phyloP scores from a whole-genome alignment of 2,113 vertebrate genomes.

The Vicugna pacos region DNA sequence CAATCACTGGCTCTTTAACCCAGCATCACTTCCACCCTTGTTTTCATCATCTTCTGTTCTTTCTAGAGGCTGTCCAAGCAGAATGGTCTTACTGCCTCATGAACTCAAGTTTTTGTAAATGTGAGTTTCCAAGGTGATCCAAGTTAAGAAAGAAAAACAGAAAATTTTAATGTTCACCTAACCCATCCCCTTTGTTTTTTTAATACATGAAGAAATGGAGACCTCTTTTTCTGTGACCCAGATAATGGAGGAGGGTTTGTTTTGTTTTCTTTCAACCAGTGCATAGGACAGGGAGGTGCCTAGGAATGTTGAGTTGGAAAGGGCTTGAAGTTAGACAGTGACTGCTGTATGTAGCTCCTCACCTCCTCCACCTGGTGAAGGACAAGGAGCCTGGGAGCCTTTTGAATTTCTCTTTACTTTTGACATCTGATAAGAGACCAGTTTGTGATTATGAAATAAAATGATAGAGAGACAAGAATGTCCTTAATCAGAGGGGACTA shows the following conservation, averaged over 20 bases:
- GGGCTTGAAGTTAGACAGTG: background rate
- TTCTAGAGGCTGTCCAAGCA: background rate
- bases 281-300: background rate
- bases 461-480: background rate
- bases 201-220: background rate
- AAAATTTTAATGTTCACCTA: background rate
- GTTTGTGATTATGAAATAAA: background rate
- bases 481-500: background rate
- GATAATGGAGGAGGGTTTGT: background rate
- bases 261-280: background rate
- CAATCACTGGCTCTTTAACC: no score
- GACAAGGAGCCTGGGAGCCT: background rate
- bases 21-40: background rate
- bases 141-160: background rate
- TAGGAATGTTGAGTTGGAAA: background rate
- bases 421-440: background rate
- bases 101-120: background rate
- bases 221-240: background rate
- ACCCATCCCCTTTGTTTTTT: background rate
- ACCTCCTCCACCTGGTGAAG: background rate
- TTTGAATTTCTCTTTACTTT: background rate
- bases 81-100: background rate
- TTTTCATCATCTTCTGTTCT: background rate
- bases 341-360: background rate
- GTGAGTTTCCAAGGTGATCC: background rate